Conservation (phyloP, 2,113 vertebrate species). For the Lophius piscatorius region DNA sequence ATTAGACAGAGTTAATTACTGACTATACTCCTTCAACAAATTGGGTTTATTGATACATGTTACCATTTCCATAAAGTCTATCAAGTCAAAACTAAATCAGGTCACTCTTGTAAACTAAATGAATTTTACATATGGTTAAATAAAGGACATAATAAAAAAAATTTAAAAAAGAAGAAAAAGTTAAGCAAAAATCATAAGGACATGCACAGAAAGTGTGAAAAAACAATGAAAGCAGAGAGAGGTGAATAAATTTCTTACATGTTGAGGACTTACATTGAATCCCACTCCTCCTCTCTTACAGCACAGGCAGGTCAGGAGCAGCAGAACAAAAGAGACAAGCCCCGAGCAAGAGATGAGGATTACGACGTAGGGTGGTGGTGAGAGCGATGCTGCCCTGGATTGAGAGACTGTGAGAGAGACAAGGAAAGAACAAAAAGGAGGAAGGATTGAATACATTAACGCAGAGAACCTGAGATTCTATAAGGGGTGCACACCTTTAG, state of each 20-base stretch:
- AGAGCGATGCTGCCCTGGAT: constrained; percentile 82
- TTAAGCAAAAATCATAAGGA: constrained; percentile 4
- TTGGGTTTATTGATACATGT: constrained; percentile 25
- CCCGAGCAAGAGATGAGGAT: constrained; percentile 93
- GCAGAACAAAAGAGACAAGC: constrained; percentile 90
- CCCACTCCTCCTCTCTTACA: constrained; percentile 91
- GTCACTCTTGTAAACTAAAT: too few relatives aligned
- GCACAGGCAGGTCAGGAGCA: constrained; percentile 93
- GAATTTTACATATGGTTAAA: too few relatives aligned
- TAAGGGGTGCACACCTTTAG: constrained; percentile 35
- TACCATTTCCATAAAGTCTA: constrained; percentile 14
- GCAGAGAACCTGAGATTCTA: neutral
- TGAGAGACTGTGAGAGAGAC: constrained; percentile 72
- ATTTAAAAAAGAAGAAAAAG: too few relatives aligned
- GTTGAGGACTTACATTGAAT: constrained; percentile 88
- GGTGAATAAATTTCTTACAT: constrained; percentile 68
- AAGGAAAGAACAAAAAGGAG: constrained; percentile 37
- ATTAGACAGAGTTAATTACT: constrained; percentile 45
- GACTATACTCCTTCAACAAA: constrained; percentile 41
- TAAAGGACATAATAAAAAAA: too few relatives aligned
- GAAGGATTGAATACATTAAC: constrained; percentile 23
- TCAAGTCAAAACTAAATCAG: constrained; percentile 1
- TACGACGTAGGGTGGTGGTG: constrained; percentile 91
- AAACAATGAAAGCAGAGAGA: constrained; percentile 38
- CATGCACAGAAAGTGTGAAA: constrained; percentile 38